Evolutionary conservation across 2,888 invertebrate genomes (phyloP).

Genomic region (Drosophila setosimentum): DNA sequence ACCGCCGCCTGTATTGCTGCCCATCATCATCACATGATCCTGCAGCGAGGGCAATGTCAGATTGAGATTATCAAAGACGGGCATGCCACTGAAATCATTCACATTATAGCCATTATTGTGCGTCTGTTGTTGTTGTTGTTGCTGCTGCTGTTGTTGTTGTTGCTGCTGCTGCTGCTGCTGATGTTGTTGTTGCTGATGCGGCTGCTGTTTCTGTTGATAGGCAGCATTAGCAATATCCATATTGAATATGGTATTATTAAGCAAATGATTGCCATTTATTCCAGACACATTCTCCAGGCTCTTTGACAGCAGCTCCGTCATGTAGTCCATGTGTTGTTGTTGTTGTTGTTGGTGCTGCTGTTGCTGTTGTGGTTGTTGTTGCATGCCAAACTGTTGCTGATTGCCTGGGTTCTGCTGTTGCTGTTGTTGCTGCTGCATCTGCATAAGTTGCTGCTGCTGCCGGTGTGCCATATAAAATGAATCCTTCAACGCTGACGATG

Average conservation of each 20-base stretch:
- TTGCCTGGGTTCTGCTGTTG: conserved; percentile 82
- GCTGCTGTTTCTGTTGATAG: conserved; percentile 55
- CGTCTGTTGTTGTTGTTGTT: conserved; percentile 78
- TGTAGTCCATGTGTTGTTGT: conserved; percentile 86
- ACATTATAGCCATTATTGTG: conserved; percentile 84
- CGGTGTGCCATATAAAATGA: conserved; percentile 84
- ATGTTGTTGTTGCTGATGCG: too few relatives aligned
- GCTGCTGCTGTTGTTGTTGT: conserved; percentile 71
- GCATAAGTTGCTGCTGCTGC: conserved; percentile 83
- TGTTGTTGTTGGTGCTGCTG: conserved; percentile 78
- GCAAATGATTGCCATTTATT: conserved; percentile 83
- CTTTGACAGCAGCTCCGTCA: conserved; percentile 83
- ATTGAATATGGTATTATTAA: conserved; percentile 76
- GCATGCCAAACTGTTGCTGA: conserved; percentile 71
- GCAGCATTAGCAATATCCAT: conserved; percentile 82
- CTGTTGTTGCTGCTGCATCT: conserved; percentile 52
- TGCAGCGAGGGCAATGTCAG: conserved; percentile 82
- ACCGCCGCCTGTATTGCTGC: conserved; percentile 48
- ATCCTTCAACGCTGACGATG: conserved; percentile 61
- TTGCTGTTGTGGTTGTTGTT: conserved; percentile 65
- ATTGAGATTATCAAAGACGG: conserved; percentile 79
- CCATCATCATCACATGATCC: conserved; percentile 81
- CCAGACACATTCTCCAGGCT: conserved; percentile 78
- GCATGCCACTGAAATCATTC: conserved; percentile 69
- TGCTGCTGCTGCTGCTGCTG: conserved; percentile 69